These are phyloP conservation scores for Drosophila prosaltans DNA, from an alignment of 1,140 invertebrate species.

Conservation along the genomic window DNA sequence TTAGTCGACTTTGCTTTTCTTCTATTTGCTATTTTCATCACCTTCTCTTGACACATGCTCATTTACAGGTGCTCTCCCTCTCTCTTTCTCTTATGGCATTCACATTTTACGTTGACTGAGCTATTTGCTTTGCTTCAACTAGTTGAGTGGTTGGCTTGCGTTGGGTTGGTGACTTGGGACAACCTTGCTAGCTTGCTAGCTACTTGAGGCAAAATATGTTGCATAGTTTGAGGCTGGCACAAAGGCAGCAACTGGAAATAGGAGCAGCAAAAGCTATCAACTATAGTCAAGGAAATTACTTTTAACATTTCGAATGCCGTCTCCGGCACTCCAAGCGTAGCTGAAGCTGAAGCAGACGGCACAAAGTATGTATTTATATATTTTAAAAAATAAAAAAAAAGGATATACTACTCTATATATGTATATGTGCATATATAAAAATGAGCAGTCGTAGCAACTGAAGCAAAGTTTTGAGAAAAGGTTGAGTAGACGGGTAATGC, in stretches of 20 bases:
- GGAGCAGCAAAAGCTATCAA: slow-evolving; percentile 53
- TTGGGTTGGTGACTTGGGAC: neutral
- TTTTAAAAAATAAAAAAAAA: slow-evolving; percentile 24
- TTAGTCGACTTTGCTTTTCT: slow-evolving; percentile 27
- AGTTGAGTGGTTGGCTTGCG: neutral
- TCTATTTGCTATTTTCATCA: neutral
- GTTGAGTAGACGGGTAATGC: neutral
- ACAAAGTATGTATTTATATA: slow-evolving; percentile 70
- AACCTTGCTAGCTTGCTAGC: slow-evolving; percentile 57
- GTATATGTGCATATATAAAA: neutral
- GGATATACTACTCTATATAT: neutral
- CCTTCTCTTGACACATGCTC: neutral
- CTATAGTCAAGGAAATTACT: slow-evolving; percentile 77
- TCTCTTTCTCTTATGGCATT: neutral
- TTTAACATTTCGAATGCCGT: slow-evolving; percentile 73
- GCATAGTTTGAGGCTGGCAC: slow-evolving; percentile 63
- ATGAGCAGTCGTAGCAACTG: slow-evolving; percentile 22
- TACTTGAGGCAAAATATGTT: slow-evolving; percentile 66
- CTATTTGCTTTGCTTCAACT: neutral
- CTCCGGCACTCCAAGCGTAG: slow-evolving; percentile 21
- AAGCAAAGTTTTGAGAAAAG: slow-evolving; percentile 4
- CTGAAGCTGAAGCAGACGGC: slow-evolving; percentile 28
- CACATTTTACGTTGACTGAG: slow-evolving; percentile 5
- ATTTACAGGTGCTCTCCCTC: neutral
- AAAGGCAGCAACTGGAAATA: slow-evolving; percentile 39